phyloP scores from a whole-genome alignment of 2,113 vertebrate species.

The Rhineura floridana region DNA sequence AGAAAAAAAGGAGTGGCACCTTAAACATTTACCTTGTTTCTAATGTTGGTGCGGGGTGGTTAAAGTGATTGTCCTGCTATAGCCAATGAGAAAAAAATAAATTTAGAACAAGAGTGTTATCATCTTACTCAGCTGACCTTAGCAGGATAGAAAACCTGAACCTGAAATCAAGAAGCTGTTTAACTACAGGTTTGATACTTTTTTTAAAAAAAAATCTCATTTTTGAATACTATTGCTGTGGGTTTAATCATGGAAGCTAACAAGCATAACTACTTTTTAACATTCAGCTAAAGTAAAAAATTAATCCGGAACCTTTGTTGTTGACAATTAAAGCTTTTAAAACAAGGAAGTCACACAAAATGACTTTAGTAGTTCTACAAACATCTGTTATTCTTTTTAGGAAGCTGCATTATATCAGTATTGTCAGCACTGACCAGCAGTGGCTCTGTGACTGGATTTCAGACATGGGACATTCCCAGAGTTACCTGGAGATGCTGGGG shows the following conservation, averaged over 20 bases:
- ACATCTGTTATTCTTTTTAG: neutral
- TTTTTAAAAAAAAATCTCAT: no score
- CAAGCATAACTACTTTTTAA: no score
- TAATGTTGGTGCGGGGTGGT: neutral
- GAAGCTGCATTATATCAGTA: no score
- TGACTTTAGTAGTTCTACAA: neutral
- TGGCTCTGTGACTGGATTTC: no score
- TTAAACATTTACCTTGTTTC: neutral
- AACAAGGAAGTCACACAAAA: neutral
- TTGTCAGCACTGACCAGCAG: no score
- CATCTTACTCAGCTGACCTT: neutral
- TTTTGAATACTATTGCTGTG: neutral
- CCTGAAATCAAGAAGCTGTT: constrained; percentile 18
- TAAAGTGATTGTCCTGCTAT: neutral
- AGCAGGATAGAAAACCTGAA: constrained; percentile 25
- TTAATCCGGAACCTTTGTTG: neutral
- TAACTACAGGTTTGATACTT: constrained; percentile 15
- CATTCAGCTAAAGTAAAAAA: no score
- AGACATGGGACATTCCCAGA: no score
- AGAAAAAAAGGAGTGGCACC: neutral
- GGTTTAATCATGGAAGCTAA: constrained; percentile 37
- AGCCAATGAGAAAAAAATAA: neutral
- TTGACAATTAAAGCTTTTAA: no score
- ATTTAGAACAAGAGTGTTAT: neutral
- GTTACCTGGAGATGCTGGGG: no score